Base-by-base conservation (phyloP, 1,140 invertebrate species). In the Hyles euphorbiae region DNA sequence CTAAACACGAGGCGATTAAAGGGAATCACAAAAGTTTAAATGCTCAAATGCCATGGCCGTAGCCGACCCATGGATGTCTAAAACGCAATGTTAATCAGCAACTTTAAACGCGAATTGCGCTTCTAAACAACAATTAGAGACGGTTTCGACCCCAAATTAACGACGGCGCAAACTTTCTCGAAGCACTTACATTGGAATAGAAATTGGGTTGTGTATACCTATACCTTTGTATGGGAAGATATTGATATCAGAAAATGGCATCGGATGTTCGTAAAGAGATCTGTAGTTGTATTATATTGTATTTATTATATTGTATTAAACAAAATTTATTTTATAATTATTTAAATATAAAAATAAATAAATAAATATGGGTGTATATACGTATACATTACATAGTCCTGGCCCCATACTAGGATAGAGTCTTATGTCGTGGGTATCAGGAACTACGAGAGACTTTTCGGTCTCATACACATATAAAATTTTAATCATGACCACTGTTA, bases 1-100 rank as follows among this genome's bases (percentile, higher is more conserved):
- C 46, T 9, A 56, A 61, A 55, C 51, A 7, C 53, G 49, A 49
- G 34, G 65, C 61, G 68, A 80, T 72, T 74, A 67, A 75, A 67
- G 72, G 78, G 77, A 81, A 84, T 83, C 74, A 74, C 78, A 78
- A 84, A 84, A 83, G 76, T 84, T 84, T 70, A 68, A 68, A 76
- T 8, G 68, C 70, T 67, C 34, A 53, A 50, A 11, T 33, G 49
- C 10, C 43, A 58, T n/a, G 32, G 5, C 44, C 50, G 12, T 52
- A n/a, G n/a, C n/a, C n/a, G n/a, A 52, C 5, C n/a, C 48, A 34
- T 53, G 34, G 52, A 48, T 22, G 47, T 53, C 34, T 43, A 10
- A 40, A 12, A 34, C n/a, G 33, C 11, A 66, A 61, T 55, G 60
- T 60, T 72, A 72, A 72, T 72, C 64, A 72, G 69, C 54, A 54